Evolutionary conservation across 2,797 vertebrate species (phyloP), one percentile per base, ranked within the genome.

Genomic region (Gymnothorax javanicus): DNA sequence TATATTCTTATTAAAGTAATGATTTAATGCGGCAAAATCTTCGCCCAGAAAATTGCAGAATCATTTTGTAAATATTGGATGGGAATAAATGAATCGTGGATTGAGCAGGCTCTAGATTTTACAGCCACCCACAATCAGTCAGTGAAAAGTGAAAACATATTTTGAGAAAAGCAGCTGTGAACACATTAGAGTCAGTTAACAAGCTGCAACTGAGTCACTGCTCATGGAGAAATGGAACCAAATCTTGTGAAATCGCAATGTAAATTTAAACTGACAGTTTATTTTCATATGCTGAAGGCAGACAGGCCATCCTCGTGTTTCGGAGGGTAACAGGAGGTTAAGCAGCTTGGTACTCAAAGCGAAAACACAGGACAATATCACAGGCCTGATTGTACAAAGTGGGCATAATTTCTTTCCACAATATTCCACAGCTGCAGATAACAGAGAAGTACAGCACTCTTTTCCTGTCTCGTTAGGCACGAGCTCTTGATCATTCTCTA

Each of bases 101-200:
- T 77, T 1, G 17, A 52, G 73, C 73, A 50, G 33, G 17, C 52
- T 17, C 33, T 77, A 15, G 33, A 15, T 33, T 33, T 33, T 17
- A 52, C 33, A 77, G 15, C 73, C 12, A 77, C 33, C 73, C 73
- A 75, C 71, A 75, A 69, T 69, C 64, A 69, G n/a, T 69, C n/a
- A n/a, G 23, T 69, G 64, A n/a, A 23, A n/a, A 23, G 7, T 69
- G 64, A 25, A 69, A 69, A 69, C 12, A 62, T 17, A 17, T 62
- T 62, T 62, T 62, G 20, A 15, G 15, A 62, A 62, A 62, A 62
- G 43, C 73, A 77, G 73, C 73, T 77, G 73, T 77, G 7, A 33
- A 77, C 43, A 43, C 73, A 77, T 52, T 77, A 50, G 69, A 73
- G 69, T 73, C 33, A 6, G 69, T 73, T 73, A 73, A 73, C 3